A percentile compares a stretch with the other conserved stretches of the same genome.
Evolutionary conservation across 2,888 invertebrate genomes (phyloP).

Genomic region (Stenichneumon culpator): DNA sequence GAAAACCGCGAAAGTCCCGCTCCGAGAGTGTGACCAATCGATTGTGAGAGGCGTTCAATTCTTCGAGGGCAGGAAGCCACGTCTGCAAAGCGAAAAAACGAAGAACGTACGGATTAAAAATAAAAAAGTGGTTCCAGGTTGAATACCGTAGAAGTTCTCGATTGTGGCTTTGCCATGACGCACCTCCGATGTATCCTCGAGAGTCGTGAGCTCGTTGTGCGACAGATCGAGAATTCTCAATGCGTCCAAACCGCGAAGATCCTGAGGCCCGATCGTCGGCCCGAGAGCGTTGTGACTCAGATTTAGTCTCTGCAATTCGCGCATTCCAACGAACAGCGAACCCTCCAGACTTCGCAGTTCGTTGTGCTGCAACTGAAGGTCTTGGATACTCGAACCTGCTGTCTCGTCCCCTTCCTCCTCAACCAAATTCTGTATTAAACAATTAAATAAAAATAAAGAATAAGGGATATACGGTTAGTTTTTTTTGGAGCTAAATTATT

Average conservation of each 20-base stretch:
- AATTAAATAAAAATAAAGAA: constrained; percentile 64
- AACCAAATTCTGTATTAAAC: constrained; percentile 88
- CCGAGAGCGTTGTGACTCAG: constrained; percentile 91
- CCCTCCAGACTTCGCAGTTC: constrained; percentile 90
- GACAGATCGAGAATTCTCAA: constrained; percentile 92
- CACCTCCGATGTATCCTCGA: constrained; percentile 94
- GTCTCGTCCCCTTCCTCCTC: constrained; percentile 88
- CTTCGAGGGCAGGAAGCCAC: constrained; percentile 91
- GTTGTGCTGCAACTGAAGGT: constrained; percentile 92
- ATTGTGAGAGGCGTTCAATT: constrained; percentile 92
- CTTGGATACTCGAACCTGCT: constrained; percentile 88
- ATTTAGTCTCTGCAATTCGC: constrained; percentile 90
- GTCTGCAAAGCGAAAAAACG: constrained; percentile 86
- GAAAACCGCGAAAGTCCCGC: constrained; percentile 93
- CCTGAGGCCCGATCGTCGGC: constrained; percentile 91
- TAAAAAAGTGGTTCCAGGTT: not conserved
- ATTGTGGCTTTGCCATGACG: constrained; percentile 41
- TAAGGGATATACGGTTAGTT: not conserved
- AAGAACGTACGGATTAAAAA: constrained; percentile 26
- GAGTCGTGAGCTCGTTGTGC: constrained; percentile 90
- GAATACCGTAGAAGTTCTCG: constrained; percentile 30
- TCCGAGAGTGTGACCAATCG: constrained; percentile 90
- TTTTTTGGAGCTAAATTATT: not conserved
- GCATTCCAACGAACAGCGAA: constrained; percentile 90
- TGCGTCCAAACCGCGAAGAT: constrained; percentile 92